A percentile compares a stretch with the other conserved stretches of the same genome.
Conservation (phyloP, 1,140 invertebrate genomes). For the Meloidogyne chitwoodi region DNA sequence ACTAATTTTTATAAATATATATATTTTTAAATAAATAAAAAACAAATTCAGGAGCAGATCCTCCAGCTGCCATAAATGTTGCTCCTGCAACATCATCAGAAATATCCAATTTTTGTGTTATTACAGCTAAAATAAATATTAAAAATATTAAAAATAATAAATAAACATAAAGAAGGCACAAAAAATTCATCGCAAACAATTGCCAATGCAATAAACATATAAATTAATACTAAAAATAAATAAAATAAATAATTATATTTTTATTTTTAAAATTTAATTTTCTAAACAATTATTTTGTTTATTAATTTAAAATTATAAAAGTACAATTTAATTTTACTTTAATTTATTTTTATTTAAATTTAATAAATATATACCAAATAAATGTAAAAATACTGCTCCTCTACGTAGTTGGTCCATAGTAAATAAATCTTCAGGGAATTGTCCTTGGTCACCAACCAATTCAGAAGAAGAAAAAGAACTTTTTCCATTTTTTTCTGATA, state of each 20-base stretch:
- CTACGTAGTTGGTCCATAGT: background rate
- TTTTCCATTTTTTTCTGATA: background rate
- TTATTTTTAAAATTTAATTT: too few species aligned
- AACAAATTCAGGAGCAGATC: slow-evolving; percentile 77
- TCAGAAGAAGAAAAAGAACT: background rate
- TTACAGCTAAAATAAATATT: background rate
- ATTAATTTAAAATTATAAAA: background rate
- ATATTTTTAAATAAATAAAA: background rate
- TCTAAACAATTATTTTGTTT: too few species aligned
- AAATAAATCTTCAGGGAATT: background rate
- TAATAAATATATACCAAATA: background rate
- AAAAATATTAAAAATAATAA: background rate
- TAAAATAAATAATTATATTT: too few species aligned
- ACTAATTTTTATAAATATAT: background rate
- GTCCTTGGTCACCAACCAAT: background rate
- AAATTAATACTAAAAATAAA: slow-evolving; percentile 55
- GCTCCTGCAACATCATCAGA: slow-evolving; percentile 83
- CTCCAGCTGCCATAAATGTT: slow-evolving; percentile 84
- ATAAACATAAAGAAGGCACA: slow-evolving; percentile 74
- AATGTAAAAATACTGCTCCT: background rate
- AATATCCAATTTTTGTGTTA: slow-evolving; percentile 70
- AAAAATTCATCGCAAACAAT: slow-evolving; percentile 64
- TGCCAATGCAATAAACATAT: slow-evolving; percentile 64
- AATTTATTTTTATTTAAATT: background rate
- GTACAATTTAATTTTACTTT: background rate